Percentiles rank a stretch among this genome's conserved stretches.
Conservation (phyloP, 2,113 vertebrate genomes). For the Archocentrus centrarchus region DNA sequence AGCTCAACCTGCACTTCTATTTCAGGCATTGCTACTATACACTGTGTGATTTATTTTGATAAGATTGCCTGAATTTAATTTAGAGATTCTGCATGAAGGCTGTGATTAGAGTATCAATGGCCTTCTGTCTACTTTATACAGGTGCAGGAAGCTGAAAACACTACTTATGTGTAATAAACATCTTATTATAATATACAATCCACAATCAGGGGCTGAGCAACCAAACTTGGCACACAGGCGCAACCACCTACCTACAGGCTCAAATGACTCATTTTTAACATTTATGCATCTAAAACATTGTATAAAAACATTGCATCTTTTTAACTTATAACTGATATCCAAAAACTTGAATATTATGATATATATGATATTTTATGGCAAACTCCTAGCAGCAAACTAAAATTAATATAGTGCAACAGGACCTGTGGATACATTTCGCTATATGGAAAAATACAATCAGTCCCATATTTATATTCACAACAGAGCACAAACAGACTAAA, state of each 20-base stretch:
- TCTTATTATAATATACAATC: not conserved
- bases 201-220: not conserved
- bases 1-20: not conserved
- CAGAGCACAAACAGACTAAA: not conserved
- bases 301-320: no score
- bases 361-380: not conserved
- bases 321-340: not conserved
- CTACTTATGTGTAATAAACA: not conserved
- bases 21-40: not conserved
- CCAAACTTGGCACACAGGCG: not conserved
- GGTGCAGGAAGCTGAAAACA: not conserved
- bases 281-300: no score
- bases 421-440: not conserved
- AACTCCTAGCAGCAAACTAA: not conserved
- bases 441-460: not conserved
- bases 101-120: not conserved
- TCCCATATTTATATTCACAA: conserved; percentile 5
- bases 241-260: no score
- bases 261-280: no score
- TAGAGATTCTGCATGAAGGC: not conserved
- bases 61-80: not conserved
- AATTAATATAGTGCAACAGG: not conserved
- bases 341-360: not conserved
- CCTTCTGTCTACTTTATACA: not conserved
- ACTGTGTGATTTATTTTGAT: not conserved